phyloP scores from a whole-genome alignment of 2,113 vertebrate genomes.

The Channa argus region DNA sequence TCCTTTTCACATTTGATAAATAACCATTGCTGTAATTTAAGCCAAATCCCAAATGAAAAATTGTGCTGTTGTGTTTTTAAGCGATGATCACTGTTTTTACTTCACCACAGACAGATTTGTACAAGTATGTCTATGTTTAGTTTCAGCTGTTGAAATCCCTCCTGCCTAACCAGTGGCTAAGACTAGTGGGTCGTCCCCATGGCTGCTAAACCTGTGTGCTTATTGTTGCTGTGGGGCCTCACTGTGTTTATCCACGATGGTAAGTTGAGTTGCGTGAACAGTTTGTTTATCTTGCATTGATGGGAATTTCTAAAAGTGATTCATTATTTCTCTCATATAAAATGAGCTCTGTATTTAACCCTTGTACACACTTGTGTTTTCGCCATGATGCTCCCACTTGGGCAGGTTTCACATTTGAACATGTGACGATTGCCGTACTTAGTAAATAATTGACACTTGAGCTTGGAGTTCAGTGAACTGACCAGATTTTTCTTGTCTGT shows the following conservation, averaged over 20 bases:
- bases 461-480: background rate
- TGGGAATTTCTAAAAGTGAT: background rate
- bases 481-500: background rate
- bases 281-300: background rate
- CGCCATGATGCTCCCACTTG: background rate
- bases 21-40: no score
- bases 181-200: constrained; percentile 38
- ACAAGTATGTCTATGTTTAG: background rate
- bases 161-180: background rate
- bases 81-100: background rate
- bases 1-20: no score
- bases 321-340: background rate
- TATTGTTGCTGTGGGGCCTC: constrained; percentile 42
- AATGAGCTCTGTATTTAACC: background rate
- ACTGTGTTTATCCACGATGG: constrained; percentile 16
- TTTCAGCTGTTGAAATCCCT: constrained; percentile 30
- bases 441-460: background rate
- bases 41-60: no score
- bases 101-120: background rate
- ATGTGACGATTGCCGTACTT: no score
- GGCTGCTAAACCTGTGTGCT: constrained; percentile 32
- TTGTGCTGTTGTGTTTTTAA: no score
- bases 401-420: background rate
- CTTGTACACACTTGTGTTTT: background rate
- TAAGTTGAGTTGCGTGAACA: constrained; percentile 19